Evolutionary conservation across 2,113 vertebrate species (phyloP).

Genomic region (Ochotona princeps): DNA sequence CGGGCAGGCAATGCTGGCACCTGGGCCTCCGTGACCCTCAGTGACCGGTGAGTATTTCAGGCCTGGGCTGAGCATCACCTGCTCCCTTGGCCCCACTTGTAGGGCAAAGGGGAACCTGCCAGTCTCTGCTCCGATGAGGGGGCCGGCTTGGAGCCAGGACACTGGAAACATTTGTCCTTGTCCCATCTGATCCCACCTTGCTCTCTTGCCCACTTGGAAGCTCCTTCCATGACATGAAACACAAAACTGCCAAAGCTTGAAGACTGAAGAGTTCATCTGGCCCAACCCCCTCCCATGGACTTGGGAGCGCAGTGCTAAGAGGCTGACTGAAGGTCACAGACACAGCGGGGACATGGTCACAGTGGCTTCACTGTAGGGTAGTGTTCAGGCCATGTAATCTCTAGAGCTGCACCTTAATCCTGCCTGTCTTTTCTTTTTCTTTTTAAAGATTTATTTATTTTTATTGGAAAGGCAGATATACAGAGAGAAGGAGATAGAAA

Average conservation of each 20-base stretch:
- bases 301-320: not conserved
- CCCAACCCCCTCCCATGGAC: not conserved
- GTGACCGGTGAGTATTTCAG: conserved; percentile 67
- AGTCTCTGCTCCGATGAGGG: conserved; percentile 2
- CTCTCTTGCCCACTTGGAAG: conserved; percentile 72
- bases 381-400: no score
- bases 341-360: not conserved
- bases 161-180: conserved; percentile 65
- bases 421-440: not conserved
- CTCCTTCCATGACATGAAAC: not conserved
- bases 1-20: not conserved
- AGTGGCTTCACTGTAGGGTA: not conserved
- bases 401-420: not conserved
- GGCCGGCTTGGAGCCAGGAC: not conserved
- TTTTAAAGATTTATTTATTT: no score
- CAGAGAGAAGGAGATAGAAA: no score
- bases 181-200: not conserved
- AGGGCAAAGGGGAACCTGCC: conserved; percentile 79
- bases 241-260: not conserved
- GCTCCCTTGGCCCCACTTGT: conserved; percentile 74
- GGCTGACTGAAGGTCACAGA: conserved; percentile 17
- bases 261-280: not conserved
- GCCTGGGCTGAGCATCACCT: conserved; percentile 69
- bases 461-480: no score
- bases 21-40: conserved; percentile 47